A percentile compares a stretch with the other conserved stretches of the same genome.
Conservation (phyloP, 2,888 invertebrate species). For the Pherbina coryleti region DNA sequence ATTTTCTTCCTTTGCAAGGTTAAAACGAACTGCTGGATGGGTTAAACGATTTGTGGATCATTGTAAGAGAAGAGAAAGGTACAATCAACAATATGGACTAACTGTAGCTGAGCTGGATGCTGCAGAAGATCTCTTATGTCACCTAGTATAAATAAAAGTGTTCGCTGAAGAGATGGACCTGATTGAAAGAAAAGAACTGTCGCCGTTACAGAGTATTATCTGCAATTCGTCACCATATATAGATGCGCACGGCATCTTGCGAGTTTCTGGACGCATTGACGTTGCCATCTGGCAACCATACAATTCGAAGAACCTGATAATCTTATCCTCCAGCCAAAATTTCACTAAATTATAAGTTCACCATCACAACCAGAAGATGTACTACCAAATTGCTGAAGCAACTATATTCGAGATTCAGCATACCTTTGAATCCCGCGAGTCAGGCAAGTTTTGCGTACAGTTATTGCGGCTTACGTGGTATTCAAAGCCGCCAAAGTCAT, state of each 20-base stretch:
- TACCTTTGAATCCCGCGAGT: not conserved
- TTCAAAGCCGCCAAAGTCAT: too few relatives aligned
- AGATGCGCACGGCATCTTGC: too few relatives aligned
- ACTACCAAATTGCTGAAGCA: not conserved
- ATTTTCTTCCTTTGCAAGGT: constrained; percentile 29
- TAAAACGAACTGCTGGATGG: constrained; percentile 14
- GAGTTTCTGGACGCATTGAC: not conserved
- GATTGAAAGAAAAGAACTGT: too few relatives aligned
- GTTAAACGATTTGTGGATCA: not conserved
- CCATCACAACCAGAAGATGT: not conserved
- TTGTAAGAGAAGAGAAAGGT: not conserved
- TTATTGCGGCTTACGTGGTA: not conserved
- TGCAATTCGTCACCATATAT: too few relatives aligned
- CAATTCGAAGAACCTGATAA: not conserved
- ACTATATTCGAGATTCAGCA: too few relatives aligned
- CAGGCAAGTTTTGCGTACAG: not conserved
- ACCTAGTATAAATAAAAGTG: too few relatives aligned
- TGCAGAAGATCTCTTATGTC: too few relatives aligned
- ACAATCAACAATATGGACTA: not conserved
- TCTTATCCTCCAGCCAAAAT: not conserved
- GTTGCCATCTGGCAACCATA: not conserved
- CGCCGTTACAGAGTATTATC: too few relatives aligned
- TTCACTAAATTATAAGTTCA: not conserved
- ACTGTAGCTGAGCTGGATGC: too few relatives aligned
- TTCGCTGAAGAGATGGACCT: too few relatives aligned